Conservation (phyloP, 2,113 vertebrate species). For the Cnemophilus loriae region DNA sequence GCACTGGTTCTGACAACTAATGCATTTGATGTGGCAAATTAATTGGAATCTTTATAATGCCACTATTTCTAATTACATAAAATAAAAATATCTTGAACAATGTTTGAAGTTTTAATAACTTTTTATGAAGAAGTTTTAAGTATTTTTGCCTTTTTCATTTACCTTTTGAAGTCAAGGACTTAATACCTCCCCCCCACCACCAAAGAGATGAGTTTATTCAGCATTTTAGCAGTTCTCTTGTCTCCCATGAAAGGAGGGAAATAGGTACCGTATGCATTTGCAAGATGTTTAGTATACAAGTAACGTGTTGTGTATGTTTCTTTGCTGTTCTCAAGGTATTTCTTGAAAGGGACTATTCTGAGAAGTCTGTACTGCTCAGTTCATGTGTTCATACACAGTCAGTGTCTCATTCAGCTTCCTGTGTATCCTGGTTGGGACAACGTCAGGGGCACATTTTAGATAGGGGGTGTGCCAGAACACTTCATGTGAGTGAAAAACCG, state of each 20-base stretch:
- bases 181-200: rapidly evolving
- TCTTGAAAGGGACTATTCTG: neutral
- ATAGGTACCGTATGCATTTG: neutral
- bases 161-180: neutral
- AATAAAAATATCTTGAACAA: neutral
- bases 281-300: neutral
- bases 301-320: neutral
- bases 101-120: neutral
- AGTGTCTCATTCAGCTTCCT: neutral
- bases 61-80: neutral
- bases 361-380: neutral
- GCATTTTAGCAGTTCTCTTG: neutral
- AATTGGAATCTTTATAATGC: neutral
- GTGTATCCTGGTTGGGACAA: neutral
- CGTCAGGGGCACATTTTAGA: neutral
- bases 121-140: neutral
- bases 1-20: neutral
- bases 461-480: neutral
- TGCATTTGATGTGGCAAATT: neutral
- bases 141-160: neutral
- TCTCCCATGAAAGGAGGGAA: neutral
- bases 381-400: neutral
- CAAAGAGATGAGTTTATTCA: neutral
- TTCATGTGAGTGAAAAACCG: neutral
- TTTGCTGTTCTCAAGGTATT: neutral